Evolutionary conservation across 2,888 invertebrate genomes (phyloP).

Genomic region (Arrhopalites spinosus): DNA sequence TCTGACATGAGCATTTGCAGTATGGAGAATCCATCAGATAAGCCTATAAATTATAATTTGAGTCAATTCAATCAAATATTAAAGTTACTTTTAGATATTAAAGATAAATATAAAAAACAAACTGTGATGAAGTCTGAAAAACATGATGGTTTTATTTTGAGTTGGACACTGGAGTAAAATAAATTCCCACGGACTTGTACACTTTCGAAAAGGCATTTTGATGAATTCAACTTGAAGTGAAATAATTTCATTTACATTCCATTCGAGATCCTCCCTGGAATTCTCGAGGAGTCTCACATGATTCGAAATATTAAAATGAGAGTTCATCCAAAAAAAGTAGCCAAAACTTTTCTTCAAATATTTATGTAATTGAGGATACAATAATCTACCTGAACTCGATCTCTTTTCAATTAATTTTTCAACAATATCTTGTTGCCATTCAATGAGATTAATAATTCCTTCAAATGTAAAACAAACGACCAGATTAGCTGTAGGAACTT

Average conservation of each 20-base stretch:
- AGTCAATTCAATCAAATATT: no score
- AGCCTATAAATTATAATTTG: no score
- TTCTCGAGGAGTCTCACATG: neutral
- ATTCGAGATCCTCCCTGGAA: neutral
- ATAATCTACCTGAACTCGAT: neutral
- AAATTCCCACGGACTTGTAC: conserved; percentile 24
- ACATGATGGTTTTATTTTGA: neutral
- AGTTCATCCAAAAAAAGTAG: conserved; percentile 5
- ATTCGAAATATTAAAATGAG: neutral
- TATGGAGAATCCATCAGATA: conserved; percentile 25
- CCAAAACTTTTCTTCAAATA: neutral
- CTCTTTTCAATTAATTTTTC: neutral
- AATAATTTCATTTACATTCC: neutral
- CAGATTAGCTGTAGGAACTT: neutral
- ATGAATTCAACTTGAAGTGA: neutral
- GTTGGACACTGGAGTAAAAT: neutral
- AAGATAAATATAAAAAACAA: no score
- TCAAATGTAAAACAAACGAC: neutral
- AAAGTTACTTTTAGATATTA: no score
- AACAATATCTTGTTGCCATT: neutral
- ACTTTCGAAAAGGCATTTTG: neutral
- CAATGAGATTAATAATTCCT: neutral
- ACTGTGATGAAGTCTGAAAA: conserved; percentile 24
- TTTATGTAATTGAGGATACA: conserved; percentile 19
- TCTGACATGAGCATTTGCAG: conserved; percentile 16